Percentiles rank a stretch among this genome's conserved stretches.
phyloP scores from a whole-genome alignment of 2,113 vertebrate genomes.

The Anguilla japonica region DNA sequence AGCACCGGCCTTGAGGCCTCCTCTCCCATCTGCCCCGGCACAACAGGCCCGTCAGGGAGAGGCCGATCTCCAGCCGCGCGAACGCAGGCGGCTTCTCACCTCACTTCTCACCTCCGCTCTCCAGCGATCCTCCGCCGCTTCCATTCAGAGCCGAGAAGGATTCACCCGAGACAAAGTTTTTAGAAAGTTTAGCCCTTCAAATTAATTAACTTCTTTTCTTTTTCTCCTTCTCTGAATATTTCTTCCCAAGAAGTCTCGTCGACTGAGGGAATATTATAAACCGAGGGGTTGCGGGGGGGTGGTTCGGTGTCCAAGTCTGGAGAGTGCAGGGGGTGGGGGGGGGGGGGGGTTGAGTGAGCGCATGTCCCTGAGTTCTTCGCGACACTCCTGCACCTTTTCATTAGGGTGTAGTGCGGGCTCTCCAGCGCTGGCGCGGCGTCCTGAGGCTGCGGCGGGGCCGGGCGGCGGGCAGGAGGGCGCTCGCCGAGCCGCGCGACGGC shows the following conservation, averaged over 20 bases:
- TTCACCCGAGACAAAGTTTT: not conserved
- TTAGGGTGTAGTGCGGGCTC: not conserved
- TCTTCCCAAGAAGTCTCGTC: not conserved
- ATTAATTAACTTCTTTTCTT: not conserved
- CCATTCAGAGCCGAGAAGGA: not conserved
- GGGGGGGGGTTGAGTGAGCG: constrained; percentile 8
- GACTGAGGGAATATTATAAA: not conserved
- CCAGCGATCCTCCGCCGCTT: not conserved
- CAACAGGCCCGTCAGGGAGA: not conserved
- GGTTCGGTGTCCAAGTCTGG: constrained; percentile 27
- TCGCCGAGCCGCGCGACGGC: not conserved
- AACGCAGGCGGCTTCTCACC: not conserved
- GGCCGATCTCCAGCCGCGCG: no score
- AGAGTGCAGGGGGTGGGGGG: constrained; percentile 5
- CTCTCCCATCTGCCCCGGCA: not conserved
- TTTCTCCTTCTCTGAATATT: not conserved
- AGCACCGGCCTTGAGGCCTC: not conserved
- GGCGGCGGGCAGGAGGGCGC: not conserved
- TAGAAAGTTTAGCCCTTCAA: not conserved
- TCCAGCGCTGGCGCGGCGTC: not conserved
- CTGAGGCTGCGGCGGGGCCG: not conserved
- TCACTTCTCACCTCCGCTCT: not conserved
- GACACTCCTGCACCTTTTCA: not conserved
- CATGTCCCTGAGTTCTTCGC: constrained; percentile 15
- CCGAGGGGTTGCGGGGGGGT: constrained; percentile 1